phyloP scores from a whole-genome alignment of 2,113 vertebrate genomes.

The Dryoscopus gambensis region DNA sequence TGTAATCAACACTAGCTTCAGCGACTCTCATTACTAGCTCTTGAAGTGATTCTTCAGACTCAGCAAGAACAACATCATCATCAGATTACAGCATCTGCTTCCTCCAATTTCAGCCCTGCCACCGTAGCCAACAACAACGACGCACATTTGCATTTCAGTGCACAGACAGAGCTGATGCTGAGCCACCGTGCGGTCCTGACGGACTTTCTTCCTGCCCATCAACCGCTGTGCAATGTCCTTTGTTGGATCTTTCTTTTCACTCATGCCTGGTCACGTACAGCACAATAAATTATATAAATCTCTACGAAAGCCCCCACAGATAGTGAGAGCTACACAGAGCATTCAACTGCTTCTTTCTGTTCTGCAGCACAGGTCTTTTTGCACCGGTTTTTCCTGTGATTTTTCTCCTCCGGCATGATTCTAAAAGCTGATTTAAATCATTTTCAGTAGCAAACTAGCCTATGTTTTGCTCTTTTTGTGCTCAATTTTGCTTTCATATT shows the following conservation, averaged over 20 bases:
- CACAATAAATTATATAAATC: neutral
- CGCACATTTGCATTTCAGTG: neutral
- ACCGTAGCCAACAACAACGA: conserved; percentile 16
- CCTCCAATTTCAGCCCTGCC: conserved; percentile 54
- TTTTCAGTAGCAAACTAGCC: neutral
- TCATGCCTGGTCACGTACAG: neutral
- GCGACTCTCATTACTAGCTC: conserved; percentile 72
- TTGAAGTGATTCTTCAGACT: conserved; percentile 76
- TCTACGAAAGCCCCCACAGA: neutral
- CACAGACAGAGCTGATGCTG: neutral
- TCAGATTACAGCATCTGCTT: conserved; percentile 64
- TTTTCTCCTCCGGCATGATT: neutral
- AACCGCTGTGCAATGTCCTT: neutral
- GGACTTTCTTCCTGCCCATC: neutral
- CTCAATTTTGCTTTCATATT: neutral
- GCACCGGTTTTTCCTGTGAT: neutral
- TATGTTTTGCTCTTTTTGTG: neutral
- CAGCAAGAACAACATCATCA: conserved; percentile 69
- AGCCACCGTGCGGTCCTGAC: neutral
- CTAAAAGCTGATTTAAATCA: neutral
- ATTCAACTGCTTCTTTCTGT: neutral
- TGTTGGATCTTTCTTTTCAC: neutral
- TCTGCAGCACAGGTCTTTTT: neutral
- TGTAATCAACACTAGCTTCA: conserved; percentile 66
- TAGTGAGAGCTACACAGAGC: neutral